Percentiles rank a stretch among this genome's conserved stretches.
phyloP scores from a whole-genome alignment of 2,797 vertebrate genomes.

The Typhlichthys subterraneus region DNA sequence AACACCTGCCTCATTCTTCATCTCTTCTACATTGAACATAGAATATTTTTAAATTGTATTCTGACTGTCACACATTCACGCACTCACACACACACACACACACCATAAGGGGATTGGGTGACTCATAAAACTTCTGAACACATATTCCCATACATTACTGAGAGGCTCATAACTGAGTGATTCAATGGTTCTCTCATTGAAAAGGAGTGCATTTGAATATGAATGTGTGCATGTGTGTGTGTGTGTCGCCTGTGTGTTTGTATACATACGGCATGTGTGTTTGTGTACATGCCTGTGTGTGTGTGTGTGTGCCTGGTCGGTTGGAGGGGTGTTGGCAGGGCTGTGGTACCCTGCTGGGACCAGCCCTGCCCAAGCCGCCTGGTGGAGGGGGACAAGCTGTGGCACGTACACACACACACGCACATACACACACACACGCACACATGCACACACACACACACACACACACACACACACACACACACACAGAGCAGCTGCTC shows the following conservation, averaged over 20 bases:
- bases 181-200: constrained; percentile 55
- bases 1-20: constrained; percentile 58
- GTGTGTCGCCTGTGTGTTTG: constrained; percentile 22
- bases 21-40: constrained; percentile 39
- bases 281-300: neutral
- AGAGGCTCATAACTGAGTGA: constrained; percentile 53
- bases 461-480: constrained; percentile 31
- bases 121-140: constrained; percentile 50
- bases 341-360: constrained; percentile 77
- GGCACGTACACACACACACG: constrained; percentile 33
- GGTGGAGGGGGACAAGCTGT: constrained; percentile 55
- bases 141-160: constrained; percentile 67
- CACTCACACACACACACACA: too few relatives aligned
- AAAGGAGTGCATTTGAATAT: constrained; percentile 64
- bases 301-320: constrained; percentile 40
- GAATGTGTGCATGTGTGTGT: constrained; percentile 56
- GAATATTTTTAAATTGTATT: constrained; percentile 59
- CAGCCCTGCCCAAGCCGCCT: constrained; percentile 74
- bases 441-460: constrained; percentile 25
- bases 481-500: constrained; percentile 72
- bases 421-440: constrained; percentile 23
- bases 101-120: constrained; percentile 42
- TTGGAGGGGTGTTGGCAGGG: constrained; percentile 72
- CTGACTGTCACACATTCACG: constrained; percentile 56
- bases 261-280: constrained; percentile 13